Evolutionary conservation across 2,113 vertebrate genomes (phyloP), one percentile per base, ranked within the genome.

Genomic region (Chelonoidis abingdonii): DNA sequence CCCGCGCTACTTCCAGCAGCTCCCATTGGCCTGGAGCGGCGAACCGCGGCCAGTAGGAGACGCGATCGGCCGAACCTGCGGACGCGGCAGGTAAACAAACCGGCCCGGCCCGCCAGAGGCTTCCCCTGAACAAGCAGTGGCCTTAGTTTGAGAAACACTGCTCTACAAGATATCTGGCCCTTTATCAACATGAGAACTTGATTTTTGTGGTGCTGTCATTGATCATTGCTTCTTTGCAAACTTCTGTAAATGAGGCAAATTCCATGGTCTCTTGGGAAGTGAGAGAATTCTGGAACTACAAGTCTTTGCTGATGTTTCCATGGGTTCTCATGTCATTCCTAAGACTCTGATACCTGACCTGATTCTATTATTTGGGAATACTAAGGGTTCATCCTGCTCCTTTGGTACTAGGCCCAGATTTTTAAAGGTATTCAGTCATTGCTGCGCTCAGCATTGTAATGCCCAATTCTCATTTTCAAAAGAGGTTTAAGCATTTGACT

Each of bases 271-370:
- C 50, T 82, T 53, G 24, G 93, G 62, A 88, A 90, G 47, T 50
- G 83, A 91, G 81, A 79, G 87, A 38, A 80, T n/a, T 90, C 81
- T 95, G 31, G 89, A 89, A 83, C 93, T 72, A 35, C 83, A 80
- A 53, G 78, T 47, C 57, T 84, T 82, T 52, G 35, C 44, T 52
- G 27, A 17, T 21, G 49, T 93, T 89, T 69, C 50, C 62, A n/a
- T 3, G 80, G 49, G 13, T 86, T 79, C 35, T 85, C 59, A 13
- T 8, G 54, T 92, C 93, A 92, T 92, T 69, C 13, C 13, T 47
- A 41, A 78, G 44, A 16, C 24, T 44, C 41, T 47, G 75, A 47
- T 78, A 47, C 41, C 38, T 44, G 41, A 78, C 13, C 75, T 29
- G 75, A 78, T 78, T 44, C 41, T 47, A 27, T 82, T 84, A 21